These are phyloP conservation scores for Phaedon cochleariae DNA, from an alignment of 2,888 invertebrate genomes.

Conservation along the genomic window DNA sequence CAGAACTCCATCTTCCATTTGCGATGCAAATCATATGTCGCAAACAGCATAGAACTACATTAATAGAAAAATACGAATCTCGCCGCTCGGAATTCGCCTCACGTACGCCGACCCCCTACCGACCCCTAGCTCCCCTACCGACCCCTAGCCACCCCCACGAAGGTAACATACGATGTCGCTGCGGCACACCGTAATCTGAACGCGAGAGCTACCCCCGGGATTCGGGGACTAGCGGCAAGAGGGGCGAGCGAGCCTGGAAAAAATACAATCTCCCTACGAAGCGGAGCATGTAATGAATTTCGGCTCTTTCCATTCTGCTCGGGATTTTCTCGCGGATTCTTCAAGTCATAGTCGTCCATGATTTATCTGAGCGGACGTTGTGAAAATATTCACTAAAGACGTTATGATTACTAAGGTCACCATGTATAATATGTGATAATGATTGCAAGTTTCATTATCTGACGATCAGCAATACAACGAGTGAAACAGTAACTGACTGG, in stretches of 20 bases:
- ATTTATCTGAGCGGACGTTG: background rate
- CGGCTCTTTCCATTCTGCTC: slow-evolving; percentile 55
- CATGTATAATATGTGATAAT: too few relatives aligned
- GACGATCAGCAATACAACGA: too few relatives aligned
- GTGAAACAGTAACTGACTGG: too few relatives aligned
- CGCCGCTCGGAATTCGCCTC: slow-evolving; percentile 34
- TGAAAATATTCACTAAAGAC: too few relatives aligned
- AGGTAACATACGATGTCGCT: slow-evolving; percentile 37
- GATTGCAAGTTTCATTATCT: too few relatives aligned
- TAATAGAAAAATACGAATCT: slow-evolving; percentile 38
- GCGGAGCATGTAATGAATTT: slow-evolving; percentile 62
- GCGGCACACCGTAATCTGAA: slow-evolving; percentile 44
- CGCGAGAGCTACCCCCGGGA: slow-evolving; percentile 45
- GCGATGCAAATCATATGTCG: background rate
- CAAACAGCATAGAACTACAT: slow-evolving; percentile 15
- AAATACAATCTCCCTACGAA: slow-evolving; percentile 62
- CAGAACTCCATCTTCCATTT: background rate
- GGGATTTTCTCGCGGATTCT: slow-evolving; percentile 44
- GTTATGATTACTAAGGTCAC: too few relatives aligned
- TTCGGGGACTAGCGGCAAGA: background rate
- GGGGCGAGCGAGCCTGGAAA: slow-evolving; percentile 51
- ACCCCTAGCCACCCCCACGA: slow-evolving; percentile 14
- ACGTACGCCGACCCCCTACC: slow-evolving; percentile 3
- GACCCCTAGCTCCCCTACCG: background rate
- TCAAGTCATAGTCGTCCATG: slow-evolving; percentile 18